These are phyloP conservation scores for Haliclona indistincta DNA, from an alignment of 37 sponge, comb jelly and placozoan genomes.

Conservation along the genomic window DNA sequence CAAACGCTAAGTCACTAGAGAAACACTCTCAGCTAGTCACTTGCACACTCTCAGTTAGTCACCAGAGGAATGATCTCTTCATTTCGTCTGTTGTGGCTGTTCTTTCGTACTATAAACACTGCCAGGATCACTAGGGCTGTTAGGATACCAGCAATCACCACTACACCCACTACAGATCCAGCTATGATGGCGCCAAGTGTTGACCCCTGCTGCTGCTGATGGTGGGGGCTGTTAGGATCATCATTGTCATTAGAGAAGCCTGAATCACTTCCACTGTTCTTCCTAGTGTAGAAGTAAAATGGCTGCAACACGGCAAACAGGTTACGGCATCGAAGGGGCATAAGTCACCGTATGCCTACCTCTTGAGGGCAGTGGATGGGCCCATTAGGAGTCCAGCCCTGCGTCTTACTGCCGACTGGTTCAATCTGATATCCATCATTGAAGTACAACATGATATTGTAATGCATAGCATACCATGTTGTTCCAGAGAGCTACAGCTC, in stretches of 20 bases:
- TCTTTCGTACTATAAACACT: neutral
- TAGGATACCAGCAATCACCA: neutral
- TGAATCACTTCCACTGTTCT: conserved; percentile 33
- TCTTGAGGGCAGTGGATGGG: conserved; percentile 23
- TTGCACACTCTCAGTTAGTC: neutral
- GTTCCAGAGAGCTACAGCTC: conserved; percentile 66
- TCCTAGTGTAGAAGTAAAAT: conserved; percentile 60
- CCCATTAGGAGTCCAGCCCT: conserved; percentile 2
- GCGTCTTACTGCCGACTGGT: conserved; percentile 49
- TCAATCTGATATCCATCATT: conserved; percentile 2
- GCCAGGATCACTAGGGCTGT: neutral
- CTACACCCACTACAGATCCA: neutral
- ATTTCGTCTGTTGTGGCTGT: neutral
- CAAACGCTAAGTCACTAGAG: neutral
- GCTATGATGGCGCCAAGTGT: neutral
- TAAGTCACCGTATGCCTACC: conserved; percentile 12
- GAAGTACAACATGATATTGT: too few species aligned
- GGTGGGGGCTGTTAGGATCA: neutral
- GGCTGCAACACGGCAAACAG: too few species aligned
- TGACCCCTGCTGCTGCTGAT: too few species aligned
- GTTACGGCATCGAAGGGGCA: too few species aligned
- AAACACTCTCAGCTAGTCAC: neutral
- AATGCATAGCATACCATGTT: conserved; percentile 45
- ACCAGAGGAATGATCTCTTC: neutral
- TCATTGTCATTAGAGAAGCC: neutral